phyloP scores from a whole-genome alignment of 2,797 vertebrate species.

The Pseudotriccus pelzelni region DNA sequence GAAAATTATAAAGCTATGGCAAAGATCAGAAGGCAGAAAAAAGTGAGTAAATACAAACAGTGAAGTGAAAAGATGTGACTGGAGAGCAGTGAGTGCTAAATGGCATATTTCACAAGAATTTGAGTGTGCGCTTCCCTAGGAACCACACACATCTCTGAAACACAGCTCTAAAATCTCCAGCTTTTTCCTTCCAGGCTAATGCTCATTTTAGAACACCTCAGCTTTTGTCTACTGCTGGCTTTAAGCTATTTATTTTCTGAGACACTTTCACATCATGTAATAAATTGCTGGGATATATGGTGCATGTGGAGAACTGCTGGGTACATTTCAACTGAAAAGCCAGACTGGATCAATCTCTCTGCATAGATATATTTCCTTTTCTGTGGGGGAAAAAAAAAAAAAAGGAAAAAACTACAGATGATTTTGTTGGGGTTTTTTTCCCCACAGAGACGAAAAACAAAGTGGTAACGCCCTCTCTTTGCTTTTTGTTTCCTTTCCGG shows the following conservation, averaged over 20 bases:
- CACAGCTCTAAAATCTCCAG: background rate
- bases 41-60: constrained; percentile 24
- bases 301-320: background rate
- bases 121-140: background rate
- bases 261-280: constrained; percentile 20
- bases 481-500: background rate
- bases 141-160: background rate
- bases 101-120: background rate
- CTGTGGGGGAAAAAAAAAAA: no score
- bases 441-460: background rate
- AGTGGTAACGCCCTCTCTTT: background rate
- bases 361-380: background rate
- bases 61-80: background rate
- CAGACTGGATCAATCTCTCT: background rate
- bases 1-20: background rate
- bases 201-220: background rate
- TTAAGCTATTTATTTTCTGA: constrained; percentile 34
- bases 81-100: background rate
- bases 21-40: constrained; percentile 21
- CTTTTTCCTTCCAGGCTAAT: background rate
- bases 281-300: constrained; percentile 25
- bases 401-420: background rate
- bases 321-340: background rate
- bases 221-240: background rate
- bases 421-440: accelerated